phyloP scores from a whole-genome alignment of 2,113 vertebrate species.

The Prietella phreatophila region DNA sequence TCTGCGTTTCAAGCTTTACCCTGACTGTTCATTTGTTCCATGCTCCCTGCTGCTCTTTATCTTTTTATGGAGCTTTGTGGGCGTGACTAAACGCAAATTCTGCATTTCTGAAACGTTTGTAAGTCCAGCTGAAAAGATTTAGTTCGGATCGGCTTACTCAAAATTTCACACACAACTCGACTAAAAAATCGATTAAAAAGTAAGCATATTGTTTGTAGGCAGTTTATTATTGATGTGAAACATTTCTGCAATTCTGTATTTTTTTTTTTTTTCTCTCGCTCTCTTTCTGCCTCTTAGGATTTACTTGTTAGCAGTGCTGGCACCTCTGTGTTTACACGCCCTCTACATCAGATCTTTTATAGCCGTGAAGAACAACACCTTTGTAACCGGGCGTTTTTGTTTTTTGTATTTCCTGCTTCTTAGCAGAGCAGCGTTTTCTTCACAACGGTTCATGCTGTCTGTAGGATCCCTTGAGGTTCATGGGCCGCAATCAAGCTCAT shows the following conservation, averaged over 20 bases:
- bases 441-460: neutral
- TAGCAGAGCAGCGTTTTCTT: neutral
- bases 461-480: neutral
- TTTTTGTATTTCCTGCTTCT: constrained; percentile 58
- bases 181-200: neutral
- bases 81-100: neutral
- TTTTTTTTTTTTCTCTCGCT: too few relatives aligned
- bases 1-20: neutral
- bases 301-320: neutral
- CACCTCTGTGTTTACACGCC: too few relatives aligned
- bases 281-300: neutral
- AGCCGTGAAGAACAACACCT: neutral
- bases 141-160: neutral
- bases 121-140: neutral
- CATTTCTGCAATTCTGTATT: neutral
- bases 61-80: neutral
- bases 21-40: neutral
- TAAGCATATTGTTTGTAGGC: too few relatives aligned
- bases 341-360: neutral
- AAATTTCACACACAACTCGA: neutral
- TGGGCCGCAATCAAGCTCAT: neutral
- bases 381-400: neutral
- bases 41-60: neutral
- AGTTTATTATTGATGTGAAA: too few relatives aligned
- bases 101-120: neutral